Percentiles rank a stretch among this genome's conserved stretches.
Evolutionary conservation across 2,888 invertebrate genomes (phyloP).

Genomic region (Colostygia pectinataria): DNA sequence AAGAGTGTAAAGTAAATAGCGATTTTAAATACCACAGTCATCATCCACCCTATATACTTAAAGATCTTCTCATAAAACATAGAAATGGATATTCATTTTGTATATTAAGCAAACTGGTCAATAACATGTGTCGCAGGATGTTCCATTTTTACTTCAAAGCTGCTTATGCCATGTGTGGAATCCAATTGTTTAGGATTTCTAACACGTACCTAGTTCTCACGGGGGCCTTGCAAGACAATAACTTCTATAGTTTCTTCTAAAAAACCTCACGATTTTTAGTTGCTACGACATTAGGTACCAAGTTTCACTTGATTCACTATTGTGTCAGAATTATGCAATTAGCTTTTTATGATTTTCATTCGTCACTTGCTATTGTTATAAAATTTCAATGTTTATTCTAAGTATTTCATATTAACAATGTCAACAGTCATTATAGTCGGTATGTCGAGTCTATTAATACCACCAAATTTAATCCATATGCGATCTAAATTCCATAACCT

Average conservation of each 20-base stretch:
- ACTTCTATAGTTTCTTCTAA: slow-evolving; percentile 41
- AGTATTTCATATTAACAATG: slow-evolving; percentile 1
- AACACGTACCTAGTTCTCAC: slow-evolving; percentile 77
- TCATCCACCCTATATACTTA: no score
- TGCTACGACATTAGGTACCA: slow-evolving; percentile 23
- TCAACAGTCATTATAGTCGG: not conserved
- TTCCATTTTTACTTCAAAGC: slow-evolving; percentile 43
- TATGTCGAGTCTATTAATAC: no score
- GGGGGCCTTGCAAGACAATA: slow-evolving; percentile 50
- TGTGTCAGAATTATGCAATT: slow-evolving; percentile 32
- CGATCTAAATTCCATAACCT: no score
- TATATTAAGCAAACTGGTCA: no score
- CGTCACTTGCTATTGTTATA: slow-evolving; percentile 16
- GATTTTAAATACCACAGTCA: no score
- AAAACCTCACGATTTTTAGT: slow-evolving; percentile 33
- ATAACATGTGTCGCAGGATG: slow-evolving; percentile 39
- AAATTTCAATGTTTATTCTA: slow-evolving; percentile 9
- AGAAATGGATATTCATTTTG: no score
- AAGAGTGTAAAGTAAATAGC: no score
- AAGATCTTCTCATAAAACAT: no score
- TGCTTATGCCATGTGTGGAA: slow-evolving; percentile 45
- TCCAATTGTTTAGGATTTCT: slow-evolving; percentile 65
- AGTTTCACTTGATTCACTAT: slow-evolving; percentile 32
- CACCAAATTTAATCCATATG: no score
- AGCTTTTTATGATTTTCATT: slow-evolving; percentile 16